phyloP scores from a whole-genome alignment of 2,797 vertebrate species.

The Takifugu rubripes region DNA sequence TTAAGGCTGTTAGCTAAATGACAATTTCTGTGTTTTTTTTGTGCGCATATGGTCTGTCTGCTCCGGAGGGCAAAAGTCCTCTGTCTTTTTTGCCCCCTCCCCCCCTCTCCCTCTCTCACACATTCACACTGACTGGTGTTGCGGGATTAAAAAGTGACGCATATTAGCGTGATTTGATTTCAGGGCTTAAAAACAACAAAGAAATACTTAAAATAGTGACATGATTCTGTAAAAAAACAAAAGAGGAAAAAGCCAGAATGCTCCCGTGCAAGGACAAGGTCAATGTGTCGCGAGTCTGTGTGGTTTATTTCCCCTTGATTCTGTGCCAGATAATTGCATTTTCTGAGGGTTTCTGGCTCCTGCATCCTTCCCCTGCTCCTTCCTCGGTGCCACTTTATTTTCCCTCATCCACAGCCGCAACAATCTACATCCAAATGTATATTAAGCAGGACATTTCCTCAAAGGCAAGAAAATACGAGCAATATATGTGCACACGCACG shows the following conservation, averaged over 20 bases:
- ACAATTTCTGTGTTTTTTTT: constrained; percentile 13
- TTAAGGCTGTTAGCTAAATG: constrained; percentile 51
- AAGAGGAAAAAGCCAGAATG: not conserved
- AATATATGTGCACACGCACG: not conserved
- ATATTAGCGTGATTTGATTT: constrained; percentile 17
- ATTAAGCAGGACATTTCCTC: not conserved
- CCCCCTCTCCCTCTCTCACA: not conserved
- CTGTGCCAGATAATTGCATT: constrained; percentile 43
- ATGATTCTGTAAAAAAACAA: not conserved
- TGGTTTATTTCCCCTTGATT: constrained; percentile 13
- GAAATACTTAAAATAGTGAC: not conserved
- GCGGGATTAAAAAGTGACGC: constrained; percentile 19
- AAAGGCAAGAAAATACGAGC: too few species aligned
- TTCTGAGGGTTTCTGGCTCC: constrained; percentile 16
- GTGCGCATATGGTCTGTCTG: constrained; percentile 23
- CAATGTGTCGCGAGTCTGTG: constrained; percentile 7
- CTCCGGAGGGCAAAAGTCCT: constrained; percentile 14
- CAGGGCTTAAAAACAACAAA: not conserved
- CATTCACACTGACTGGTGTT: constrained; percentile 12
- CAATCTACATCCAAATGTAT: too few species aligned
- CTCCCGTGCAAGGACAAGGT: constrained; percentile 26
- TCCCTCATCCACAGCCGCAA: too few species aligned
- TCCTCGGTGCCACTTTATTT: not conserved
- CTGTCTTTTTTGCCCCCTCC: constrained; percentile 8
- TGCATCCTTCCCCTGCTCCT: too few species aligned